These are phyloP conservation scores for Nothocercus julius DNA, from an alignment of 2,113 vertebrate genomes.

Conservation along the genomic window DNA sequence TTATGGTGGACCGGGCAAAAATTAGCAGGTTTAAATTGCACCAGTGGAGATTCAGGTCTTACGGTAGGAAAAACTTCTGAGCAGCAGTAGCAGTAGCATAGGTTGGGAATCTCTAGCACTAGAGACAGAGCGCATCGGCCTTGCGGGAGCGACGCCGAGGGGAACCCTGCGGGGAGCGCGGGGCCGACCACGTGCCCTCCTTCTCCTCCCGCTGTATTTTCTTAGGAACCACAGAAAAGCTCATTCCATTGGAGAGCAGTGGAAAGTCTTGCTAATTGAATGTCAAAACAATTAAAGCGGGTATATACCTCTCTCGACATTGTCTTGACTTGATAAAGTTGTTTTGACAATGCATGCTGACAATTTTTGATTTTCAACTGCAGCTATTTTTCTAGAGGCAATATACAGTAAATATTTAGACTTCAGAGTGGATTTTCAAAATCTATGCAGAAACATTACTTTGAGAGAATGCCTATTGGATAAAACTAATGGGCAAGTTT, in stretches of 20 bases:
- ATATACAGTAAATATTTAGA: not conserved
- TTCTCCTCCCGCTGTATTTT: constrained; percentile 26
- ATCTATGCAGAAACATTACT: not conserved
- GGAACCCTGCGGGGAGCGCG: not conserved
- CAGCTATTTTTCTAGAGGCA: constrained; percentile 41
- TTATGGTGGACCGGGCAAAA: not conserved
- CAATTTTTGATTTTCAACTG: constrained; percentile 26
- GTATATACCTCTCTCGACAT: constrained; percentile 59
- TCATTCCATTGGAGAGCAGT: constrained; percentile 50
- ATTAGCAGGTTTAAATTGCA: not conserved
- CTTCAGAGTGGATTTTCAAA: not conserved
- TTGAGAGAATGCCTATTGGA: not conserved
- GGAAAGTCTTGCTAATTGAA: constrained; percentile 72
- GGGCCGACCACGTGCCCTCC: not conserved
- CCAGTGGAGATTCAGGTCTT: not conserved
- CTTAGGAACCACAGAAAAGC: constrained; percentile 45
- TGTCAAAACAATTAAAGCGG: constrained; percentile 71
- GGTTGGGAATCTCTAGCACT: not conserved
- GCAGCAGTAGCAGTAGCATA: not conserved
- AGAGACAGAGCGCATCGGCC: accelerated
- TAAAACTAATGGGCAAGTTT: constrained; percentile 23
- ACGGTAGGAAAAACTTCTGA: not conserved
- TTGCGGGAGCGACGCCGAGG: not conserved
- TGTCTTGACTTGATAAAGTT: constrained; percentile 71
- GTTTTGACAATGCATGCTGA: constrained; percentile 63